These are phyloP conservation scores for Colletes latitarsis DNA, from an alignment of 1,140 invertebrate genomes.

Conservation along the genomic window DNA sequence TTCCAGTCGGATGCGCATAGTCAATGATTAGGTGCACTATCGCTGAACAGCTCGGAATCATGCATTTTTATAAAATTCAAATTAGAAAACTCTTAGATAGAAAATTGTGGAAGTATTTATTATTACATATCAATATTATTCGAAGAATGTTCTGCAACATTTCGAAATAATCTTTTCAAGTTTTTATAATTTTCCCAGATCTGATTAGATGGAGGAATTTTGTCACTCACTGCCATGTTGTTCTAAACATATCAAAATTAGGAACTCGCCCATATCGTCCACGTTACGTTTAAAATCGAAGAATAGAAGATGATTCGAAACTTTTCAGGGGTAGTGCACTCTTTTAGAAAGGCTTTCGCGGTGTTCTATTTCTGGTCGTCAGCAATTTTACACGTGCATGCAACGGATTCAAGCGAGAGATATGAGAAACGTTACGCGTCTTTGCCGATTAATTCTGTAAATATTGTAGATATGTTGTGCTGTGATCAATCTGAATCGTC, in stretches of 20 bases:
- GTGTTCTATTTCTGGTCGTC: neutral
- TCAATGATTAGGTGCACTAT: neutral
- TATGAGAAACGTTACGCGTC: constrained; percentile 51
- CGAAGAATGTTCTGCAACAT: too few species aligned
- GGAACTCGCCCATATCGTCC: neutral
- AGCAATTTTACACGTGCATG: neutral
- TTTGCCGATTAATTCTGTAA: constrained; percentile 66
- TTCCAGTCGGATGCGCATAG: neutral
- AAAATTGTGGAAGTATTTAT: neutral
- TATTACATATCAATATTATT: too few species aligned
- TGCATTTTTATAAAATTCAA: neutral
- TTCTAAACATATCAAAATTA: neutral
- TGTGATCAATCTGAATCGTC: constrained; percentile 60
- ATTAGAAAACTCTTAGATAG: neutral
- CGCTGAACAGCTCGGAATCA: neutral
- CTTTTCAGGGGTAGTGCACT: neutral
- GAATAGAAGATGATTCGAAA: neutral
- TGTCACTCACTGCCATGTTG: neutral
- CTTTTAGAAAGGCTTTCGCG: neutral
- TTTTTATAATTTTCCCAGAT: too few species aligned
- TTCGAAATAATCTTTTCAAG: too few species aligned
- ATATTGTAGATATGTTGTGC: constrained; percentile 69
- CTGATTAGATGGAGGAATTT: too few species aligned
- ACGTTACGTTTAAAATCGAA: neutral
- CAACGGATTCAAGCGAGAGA: neutral